Base-by-base conservation (phyloP, 2,113 vertebrate genomes). In the Lagenorhynchus albirostris region DNA sequence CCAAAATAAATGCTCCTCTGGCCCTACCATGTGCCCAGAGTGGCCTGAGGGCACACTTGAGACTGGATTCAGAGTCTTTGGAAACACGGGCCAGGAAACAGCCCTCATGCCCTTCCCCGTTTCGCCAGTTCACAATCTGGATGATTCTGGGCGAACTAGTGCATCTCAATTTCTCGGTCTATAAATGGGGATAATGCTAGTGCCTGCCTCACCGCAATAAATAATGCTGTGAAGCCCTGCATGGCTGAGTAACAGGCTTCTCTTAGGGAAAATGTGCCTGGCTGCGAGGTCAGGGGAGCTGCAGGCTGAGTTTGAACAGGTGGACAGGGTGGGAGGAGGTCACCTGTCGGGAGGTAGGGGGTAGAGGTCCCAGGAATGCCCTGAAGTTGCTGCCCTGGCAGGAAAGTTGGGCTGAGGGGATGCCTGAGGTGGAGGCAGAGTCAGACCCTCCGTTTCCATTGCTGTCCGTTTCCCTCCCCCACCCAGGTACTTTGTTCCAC, bases 261-360 rank as follows among this genome's bases (percentile, higher is more conserved):
- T 58, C 17, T 71, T 2, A 21, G 1, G 8, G n/a, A 41, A 63
- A 55, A 14, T 0, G 10, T 5, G 26, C 12, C 21, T 53, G 36
- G 41, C 29, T 80, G 23, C 9, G 20, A 53, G 63, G 44, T 63
- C 6, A 18, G 44, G 23, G 14, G n/a, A 38, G 62, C 21, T 29
- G 3, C 7, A n/a, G 47, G n/a, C 58, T 6, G 4, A 60, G 15
- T 38, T 60, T 53, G 68, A 36, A 26, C 44, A 29, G 60, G 23
- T 31, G 4, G 70, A 17, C 0, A 0, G 14, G 18, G 20, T 13
- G 12, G 0, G 29, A 6, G 18, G 11, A 73, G 65, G 36, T 38
- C 5, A 9, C 38, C 33, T 67, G 25, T 86, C 2, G 13, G 47
- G 67, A 63, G 20, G 26, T 73, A 81, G 21, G 36, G 47, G 47